phyloP scores from a whole-genome alignment of 2,113 vertebrate species.

The Elephas maximus region DNA sequence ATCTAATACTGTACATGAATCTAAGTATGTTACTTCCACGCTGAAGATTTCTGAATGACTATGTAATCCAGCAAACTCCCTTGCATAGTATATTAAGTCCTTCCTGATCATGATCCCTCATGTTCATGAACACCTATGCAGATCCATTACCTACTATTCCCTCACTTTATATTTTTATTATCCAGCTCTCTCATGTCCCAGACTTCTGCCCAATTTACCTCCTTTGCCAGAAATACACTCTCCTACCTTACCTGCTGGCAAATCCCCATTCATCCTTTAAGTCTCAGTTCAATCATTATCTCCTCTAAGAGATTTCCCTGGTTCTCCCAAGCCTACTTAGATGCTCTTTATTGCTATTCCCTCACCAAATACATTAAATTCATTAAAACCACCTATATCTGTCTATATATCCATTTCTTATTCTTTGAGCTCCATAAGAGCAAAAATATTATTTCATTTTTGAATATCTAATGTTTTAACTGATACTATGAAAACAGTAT shows the following conservation, averaged over 20 bases:
- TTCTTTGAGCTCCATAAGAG: neutral
- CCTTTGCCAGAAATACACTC: neutral
- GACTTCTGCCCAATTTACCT: neutral
- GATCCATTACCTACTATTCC: neutral
- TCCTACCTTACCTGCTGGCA: neutral
- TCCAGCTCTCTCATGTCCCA: neutral
- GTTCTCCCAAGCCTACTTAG: neutral
- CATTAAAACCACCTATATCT: neutral
- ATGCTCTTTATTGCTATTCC: neutral
- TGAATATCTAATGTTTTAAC: constrained; percentile 13
- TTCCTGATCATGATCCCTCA: neutral
- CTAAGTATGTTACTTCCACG: neutral
- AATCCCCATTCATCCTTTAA: neutral
- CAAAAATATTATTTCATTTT: constrained; percentile 45
- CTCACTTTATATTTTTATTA: neutral
- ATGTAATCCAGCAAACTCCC: constrained; percentile 2
- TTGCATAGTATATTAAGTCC: neutral
- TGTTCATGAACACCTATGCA: neutral
- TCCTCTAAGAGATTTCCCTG: neutral
- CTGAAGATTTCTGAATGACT: neutral
- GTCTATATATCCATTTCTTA: constrained; percentile 32
- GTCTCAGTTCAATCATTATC: neutral
- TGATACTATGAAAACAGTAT: constrained; percentile 15
- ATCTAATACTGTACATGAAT: neutral
- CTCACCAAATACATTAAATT: neutral